Evolutionary conservation across 2,113 vertebrate genomes (phyloP), one percentile per base, ranked within the genome.

Genomic region (Rhinogobius similis): DNA sequence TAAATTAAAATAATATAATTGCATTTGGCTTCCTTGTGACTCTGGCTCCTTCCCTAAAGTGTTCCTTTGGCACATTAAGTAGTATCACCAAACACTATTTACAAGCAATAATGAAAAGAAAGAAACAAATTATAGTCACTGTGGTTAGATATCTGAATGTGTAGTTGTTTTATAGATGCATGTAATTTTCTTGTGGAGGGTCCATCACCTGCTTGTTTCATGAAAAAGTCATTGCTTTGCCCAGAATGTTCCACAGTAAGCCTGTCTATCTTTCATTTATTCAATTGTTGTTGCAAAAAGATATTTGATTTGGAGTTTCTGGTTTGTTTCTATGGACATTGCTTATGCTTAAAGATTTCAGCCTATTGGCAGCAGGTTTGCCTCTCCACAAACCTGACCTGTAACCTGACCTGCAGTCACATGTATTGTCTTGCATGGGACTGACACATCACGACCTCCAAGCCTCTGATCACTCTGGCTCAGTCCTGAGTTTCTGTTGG

Each of bases 1-100:
- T n/a, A 61, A 36, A 61, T 61, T 61, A 61, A 61, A 61, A 36
- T 36, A 18, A 36, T 61, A 36, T 61, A 61, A 61, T 61, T 61
- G 58, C 20, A 61, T 61, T 36, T 61, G 58, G 58, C 58, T n/a
- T 10, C 58, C 10, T n/a, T 21, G 58, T 36, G 29, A 14, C 58
- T 38, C 18, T 38, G 58, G 58, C 58, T 61, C 29, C 20, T n/a
- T 38, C 18, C 29, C 29, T 27, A 61, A 61, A 61, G 6, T n/a
- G 56, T 61, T 61, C 27, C 18, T 61, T 20, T 36, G 26, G 56
- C 24, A 4, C 26, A 36, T 32, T n/a, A n/a, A 32, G 18, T 3
- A 61, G n/a, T n/a, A 61, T 36, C 20, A 38, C 18, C 27, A 29
- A 58, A 18, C 14, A 58, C 24, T 58, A 29, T 29, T 29, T 18